These are phyloP conservation scores for Callorhinus ursinus DNA, from an alignment of 2,113 vertebrate species.

Conservation along the genomic window DNA sequence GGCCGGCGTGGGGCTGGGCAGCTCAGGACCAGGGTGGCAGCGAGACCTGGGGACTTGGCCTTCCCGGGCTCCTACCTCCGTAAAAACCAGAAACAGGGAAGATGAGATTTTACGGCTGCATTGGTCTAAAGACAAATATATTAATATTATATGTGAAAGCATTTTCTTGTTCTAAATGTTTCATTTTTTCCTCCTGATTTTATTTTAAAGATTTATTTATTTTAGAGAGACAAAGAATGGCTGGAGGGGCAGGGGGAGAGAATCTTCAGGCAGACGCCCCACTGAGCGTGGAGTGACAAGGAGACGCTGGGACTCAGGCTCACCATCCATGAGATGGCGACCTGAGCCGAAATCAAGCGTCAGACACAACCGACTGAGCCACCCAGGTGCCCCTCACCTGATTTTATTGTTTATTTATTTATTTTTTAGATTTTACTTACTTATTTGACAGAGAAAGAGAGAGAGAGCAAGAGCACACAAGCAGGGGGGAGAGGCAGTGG, in stretches of 20 bases:
- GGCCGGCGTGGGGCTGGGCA: accelerated
- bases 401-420: too few relatives aligned
- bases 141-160: neutral
- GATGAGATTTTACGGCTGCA: accelerated
- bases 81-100: neutral
- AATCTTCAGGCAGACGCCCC: too few relatives aligned
- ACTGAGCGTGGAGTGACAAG: too few relatives aligned
- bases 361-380: neutral
- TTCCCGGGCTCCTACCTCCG: neutral
- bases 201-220: neutral
- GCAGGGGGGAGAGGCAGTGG: too few relatives aligned
- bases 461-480: too few relatives aligned
- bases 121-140: neutral
- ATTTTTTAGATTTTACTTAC: too few relatives aligned
- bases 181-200: neutral
- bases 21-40: accelerated
- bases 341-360: neutral
- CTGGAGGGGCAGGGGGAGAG: too few relatives aligned
- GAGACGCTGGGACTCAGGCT: neutral
- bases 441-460: too few relatives aligned
- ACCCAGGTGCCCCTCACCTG: too few relatives aligned
- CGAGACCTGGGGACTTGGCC: accelerated
- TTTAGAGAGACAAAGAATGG: too few relatives aligned
- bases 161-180: neutral
- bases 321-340: neutral